phyloP scores from a whole-genome alignment of 2,797 vertebrate species.

The Acridotheres tristis region DNA sequence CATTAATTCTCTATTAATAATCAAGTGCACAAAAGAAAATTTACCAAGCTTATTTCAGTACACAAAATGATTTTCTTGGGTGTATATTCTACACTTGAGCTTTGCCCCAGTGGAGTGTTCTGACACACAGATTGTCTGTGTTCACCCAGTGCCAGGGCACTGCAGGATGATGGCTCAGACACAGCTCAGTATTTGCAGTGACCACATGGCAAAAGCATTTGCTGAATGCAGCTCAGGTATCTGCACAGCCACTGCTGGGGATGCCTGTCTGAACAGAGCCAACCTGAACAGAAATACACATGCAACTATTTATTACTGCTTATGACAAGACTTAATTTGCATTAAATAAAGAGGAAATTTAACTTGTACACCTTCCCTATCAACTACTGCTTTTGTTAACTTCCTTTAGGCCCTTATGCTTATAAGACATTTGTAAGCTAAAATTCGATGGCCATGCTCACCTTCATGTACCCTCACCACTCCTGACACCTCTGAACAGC shows the following conservation, averaged over 20 bases:
- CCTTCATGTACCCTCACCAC: background rate
- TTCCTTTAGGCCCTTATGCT: background rate
- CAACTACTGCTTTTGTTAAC: background rate
- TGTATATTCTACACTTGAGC: background rate
- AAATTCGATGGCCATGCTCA: background rate
- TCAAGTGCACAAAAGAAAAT: background rate
- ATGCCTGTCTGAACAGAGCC: background rate
- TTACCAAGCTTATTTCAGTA: background rate
- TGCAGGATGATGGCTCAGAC: background rate
- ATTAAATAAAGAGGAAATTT: background rate
- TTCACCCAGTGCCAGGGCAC: background rate
- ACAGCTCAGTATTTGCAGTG: background rate
- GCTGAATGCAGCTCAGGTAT: background rate
- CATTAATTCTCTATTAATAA: background rate
- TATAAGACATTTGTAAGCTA: background rate
- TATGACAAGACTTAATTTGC: background rate
- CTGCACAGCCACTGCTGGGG: background rate
- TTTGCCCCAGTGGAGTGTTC: background rate
- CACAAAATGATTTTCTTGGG: background rate
- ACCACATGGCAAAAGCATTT: background rate
- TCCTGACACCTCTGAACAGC: background rate
- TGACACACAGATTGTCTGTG: background rate
- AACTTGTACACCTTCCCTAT: background rate
- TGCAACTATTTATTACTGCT: background rate
- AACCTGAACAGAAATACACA: background rate